phyloP scores from a whole-genome alignment of 1,140 invertebrate species.

The Drosophila yakuba region DNA sequence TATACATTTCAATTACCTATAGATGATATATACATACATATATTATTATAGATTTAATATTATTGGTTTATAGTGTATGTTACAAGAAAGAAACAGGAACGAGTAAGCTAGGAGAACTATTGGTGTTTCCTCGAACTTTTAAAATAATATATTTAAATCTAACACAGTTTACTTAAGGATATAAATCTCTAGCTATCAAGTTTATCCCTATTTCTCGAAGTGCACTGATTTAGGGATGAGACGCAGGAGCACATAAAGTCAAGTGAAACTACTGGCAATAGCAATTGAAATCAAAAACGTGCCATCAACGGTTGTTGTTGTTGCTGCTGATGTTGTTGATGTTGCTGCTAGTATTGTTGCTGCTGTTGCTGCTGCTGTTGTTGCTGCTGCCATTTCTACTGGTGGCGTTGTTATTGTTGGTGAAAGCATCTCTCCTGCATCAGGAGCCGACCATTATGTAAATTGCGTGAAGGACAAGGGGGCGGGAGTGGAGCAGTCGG shows the following conservation, averaged over 20 bases:
- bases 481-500: background rate
- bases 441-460: slow-evolving; percentile 52
- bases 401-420: slow-evolving; percentile 32
- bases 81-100: no score
- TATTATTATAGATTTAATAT: no score
- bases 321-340: slow-evolving; percentile 10
- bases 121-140: no score
- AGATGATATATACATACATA: no score
- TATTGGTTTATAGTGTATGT: no score
- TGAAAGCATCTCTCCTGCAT: slow-evolving; percentile 46
- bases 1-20: no score
- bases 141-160: no score
- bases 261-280: slow-evolving; percentile 54
- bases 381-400: slow-evolving; percentile 20
- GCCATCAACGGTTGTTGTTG: slow-evolving; percentile 59
- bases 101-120: no score
- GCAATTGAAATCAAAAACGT: slow-evolving; percentile 79
- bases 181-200: no score
- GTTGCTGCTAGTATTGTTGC: slow-evolving; percentile 8
- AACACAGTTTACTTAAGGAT: no score
- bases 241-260: slow-evolving; percentile 53
- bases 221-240: slow-evolving; percentile 33
- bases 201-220: background rate
- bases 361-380: slow-evolving; percentile 11
- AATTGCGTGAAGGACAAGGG: slow-evolving; percentile 65